phyloP scores from a whole-genome alignment of 2,797 vertebrate species.

The Chrysolophus pictus region DNA sequence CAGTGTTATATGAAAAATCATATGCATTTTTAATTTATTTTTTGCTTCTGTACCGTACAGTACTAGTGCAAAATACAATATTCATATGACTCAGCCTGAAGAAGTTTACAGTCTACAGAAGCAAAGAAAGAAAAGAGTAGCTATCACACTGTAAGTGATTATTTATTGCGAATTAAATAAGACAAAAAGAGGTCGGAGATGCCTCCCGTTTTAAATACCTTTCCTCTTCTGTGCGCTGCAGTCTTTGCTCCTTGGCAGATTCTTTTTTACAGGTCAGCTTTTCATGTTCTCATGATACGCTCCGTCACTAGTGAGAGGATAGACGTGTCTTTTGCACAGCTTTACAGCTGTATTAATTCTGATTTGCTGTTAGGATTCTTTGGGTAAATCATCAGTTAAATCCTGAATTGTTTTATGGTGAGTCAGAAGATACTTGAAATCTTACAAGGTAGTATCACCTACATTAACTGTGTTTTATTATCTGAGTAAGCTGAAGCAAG shows the following conservation, averaged over 20 bases:
- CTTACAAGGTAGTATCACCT: slow-evolving; percentile 3
- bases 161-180: background rate
- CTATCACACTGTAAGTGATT: background rate
- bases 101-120: background rate
- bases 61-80: background rate
- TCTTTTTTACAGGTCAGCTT: background rate
- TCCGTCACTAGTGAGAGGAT: background rate
- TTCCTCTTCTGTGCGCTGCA: background rate
- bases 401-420: background rate
- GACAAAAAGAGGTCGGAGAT: background rate
- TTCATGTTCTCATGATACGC: background rate
- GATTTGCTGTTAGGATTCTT: background rate
- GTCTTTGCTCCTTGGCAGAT: background rate
- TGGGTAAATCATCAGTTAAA: background rate
- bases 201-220: background rate
- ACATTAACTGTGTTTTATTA: slow-evolving; percentile 18
- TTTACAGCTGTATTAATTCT: background rate
- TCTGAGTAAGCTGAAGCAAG: slow-evolving; percentile 5
- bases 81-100: background rate
- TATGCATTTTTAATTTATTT: background rate
- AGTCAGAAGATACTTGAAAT: slow-evolving; percentile 27
- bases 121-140: background rate
- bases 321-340: background rate
- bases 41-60: background rate
- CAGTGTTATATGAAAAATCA: background rate